Evolutionary conservation across 2,797 vertebrate species (phyloP).

Genomic region (Monodelphis domestica): DNA sequence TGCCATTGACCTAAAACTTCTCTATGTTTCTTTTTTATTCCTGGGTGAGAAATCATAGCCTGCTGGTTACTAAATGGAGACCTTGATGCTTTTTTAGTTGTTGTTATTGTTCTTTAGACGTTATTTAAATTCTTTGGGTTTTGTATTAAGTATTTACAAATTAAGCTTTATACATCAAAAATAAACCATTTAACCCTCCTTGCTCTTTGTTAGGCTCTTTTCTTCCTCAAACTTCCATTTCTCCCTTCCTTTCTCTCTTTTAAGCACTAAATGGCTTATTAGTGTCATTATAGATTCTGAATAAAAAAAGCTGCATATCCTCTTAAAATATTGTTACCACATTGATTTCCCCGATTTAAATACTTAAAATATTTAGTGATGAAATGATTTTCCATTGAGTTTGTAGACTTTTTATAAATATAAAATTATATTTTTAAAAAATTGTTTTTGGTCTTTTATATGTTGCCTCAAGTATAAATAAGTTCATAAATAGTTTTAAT

Average conservation of each 20-base stretch:
- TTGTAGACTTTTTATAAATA: neutral
- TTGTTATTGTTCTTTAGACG: neutral
- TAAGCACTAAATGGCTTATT: neutral
- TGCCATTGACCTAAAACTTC: neutral
- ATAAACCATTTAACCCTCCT: neutral
- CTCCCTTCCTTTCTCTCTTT: neutral
- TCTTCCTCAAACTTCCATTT: neutral
- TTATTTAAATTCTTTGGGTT: neutral
- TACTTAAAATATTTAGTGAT: too few relatives aligned
- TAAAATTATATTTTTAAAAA: neutral
- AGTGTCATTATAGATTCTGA: neutral
- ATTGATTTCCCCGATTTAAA: neutral
- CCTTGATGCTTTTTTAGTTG: neutral
- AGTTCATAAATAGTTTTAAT: neutral
- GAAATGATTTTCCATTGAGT: neutral
- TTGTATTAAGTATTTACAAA: neutral
- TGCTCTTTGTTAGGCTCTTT: neutral
- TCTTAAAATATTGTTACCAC: neutral
- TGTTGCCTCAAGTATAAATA: neutral
- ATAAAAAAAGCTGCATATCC: neutral
- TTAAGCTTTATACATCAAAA: neutral
- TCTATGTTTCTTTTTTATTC: conserved; percentile 3
- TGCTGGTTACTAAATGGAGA: neutral
- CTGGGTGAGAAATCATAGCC: neutral
- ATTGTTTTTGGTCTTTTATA: neutral